Evolutionary conservation across 2,888 invertebrate genomes (phyloP), one percentile per base, ranked within the genome.

Genomic region (Orthosia gothica): DNA sequence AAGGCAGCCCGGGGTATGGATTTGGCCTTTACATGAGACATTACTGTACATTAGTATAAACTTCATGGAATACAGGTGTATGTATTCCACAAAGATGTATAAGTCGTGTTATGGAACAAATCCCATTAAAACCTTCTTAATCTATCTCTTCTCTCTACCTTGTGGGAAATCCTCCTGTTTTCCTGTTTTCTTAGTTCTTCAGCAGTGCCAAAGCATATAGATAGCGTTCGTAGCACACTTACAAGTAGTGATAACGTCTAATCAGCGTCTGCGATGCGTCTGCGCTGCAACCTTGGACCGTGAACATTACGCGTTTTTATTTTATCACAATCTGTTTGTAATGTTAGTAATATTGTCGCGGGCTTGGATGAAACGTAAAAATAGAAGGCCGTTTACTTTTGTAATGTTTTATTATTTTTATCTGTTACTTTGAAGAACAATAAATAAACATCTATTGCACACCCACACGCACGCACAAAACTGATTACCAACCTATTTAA

Each of bases 241-340:
- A 67, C n/a, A 70, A 74, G 50, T 66, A 70, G 50, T 72, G 89
- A 91, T 89, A 89, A 87, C 72, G 78, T 66, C 73, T 88, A 89
- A 91, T 89, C 88, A 66, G 49, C 64, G 92, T 92, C 93, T 92
- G 77, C 89, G 81, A 81, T 85, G 86, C 85, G 92, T 92, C 93
- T 92, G 88, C 58, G 69, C 45, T 85, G 87, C 89, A 91, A 86
- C 92, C 92, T 92, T 92, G 92, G 90, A 89, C 88, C 54, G 69
- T 82, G 71, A 65, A 74, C 83, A 77, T 68, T 87, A 76, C 86
- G 87, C 75, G 65, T 77, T 77, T 83, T 79, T 72, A 58, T 81
- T 76, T 83, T 86, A 86, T 85, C 82, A 62, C 18, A 71, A 80
- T 79, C 20, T 61, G 52, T 69, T 65, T 76, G 23, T 70, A 66